Percentiles rank a stretch among this genome's conserved stretches.
Conservation (phyloP, 1,140 invertebrate species). For the Bombus ignitus region DNA sequence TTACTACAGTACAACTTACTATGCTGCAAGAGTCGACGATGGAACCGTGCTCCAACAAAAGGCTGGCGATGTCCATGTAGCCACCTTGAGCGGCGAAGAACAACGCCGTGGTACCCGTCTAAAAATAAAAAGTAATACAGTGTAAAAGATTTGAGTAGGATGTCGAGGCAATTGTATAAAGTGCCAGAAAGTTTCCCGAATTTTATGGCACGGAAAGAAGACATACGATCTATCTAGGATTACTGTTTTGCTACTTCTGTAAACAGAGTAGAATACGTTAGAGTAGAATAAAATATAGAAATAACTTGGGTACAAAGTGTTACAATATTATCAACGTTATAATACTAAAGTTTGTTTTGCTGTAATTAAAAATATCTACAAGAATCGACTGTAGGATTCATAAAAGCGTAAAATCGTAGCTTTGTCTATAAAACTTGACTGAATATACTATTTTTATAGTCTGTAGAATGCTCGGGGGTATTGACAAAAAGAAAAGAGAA, state of each 20-base stretch:
- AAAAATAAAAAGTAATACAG: constrained; percentile 66
- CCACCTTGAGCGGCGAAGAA: constrained; percentile 97
- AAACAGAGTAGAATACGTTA: neutral
- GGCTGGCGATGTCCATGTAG: constrained; percentile 90
- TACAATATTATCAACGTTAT: neutral
- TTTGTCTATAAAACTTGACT: neutral
- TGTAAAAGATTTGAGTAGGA: neutral
- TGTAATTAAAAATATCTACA: neutral
- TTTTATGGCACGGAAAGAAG: neutral
- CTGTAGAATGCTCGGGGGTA: neutral
- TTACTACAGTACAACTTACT: constrained; percentile 83
- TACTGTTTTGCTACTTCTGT: neutral
- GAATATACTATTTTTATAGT: neutral
- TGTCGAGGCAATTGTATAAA: neutral
- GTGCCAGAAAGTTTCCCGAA: neutral
- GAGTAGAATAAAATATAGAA: neutral
- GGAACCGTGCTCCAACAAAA: constrained; percentile 90
- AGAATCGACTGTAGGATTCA: neutral
- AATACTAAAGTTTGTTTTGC: neutral
- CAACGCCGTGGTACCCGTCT: constrained; percentile 95
- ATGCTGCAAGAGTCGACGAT: constrained; percentile 91
- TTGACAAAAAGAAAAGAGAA: no score
- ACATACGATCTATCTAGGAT: no score
- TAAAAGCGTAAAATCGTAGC: neutral
- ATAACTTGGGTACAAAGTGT: neutral